Evolutionary conservation across 2,797 vertebrate genomes (phyloP).

Genomic region (Nannoperca australis): DNA sequence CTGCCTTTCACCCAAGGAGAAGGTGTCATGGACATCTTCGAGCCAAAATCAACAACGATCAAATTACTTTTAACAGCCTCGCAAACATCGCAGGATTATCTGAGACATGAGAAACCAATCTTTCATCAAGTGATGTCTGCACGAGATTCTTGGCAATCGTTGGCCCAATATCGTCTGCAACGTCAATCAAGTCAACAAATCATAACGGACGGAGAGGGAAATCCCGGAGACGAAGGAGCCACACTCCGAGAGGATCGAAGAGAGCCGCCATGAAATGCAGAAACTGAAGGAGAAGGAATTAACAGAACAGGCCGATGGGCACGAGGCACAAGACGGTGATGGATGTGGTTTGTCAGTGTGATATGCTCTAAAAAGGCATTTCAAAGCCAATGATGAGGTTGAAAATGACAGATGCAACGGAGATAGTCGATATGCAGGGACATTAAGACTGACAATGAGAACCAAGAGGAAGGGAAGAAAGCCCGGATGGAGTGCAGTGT

Average conservation of each 20-base stretch:
- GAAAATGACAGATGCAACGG: constrained; percentile 43
- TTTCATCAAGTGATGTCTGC: background rate
- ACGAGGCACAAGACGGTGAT: constrained; percentile 24
- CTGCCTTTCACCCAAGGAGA: background rate
- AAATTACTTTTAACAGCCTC: background rate
- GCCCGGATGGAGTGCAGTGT: constrained; percentile 25
- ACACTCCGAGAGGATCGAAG: background rate
- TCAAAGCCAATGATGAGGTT: constrained; percentile 31
- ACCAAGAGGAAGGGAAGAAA: background rate
- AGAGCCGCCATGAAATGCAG: background rate
- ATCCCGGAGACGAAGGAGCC: background rate
- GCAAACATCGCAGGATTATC: background rate
- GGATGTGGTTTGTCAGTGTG: constrained; percentile 35
- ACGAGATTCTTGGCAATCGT: background rate
- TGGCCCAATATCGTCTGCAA: background rate
- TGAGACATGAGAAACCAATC: background rate
- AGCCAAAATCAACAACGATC: background rate
- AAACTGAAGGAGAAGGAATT: constrained; percentile 13
- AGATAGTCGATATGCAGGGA: constrained; percentile 16
- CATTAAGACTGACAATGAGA: constrained; percentile 8
- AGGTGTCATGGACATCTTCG: background rate
- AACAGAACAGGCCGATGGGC: constrained; percentile 15
- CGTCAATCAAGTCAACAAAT: constrained; percentile 7
- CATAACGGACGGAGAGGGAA: background rate
- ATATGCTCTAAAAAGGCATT: constrained; percentile 12